These are phyloP conservation scores for Altica lythri DNA, from an alignment of 2,888 invertebrate species.

Conservation along the genomic window DNA sequence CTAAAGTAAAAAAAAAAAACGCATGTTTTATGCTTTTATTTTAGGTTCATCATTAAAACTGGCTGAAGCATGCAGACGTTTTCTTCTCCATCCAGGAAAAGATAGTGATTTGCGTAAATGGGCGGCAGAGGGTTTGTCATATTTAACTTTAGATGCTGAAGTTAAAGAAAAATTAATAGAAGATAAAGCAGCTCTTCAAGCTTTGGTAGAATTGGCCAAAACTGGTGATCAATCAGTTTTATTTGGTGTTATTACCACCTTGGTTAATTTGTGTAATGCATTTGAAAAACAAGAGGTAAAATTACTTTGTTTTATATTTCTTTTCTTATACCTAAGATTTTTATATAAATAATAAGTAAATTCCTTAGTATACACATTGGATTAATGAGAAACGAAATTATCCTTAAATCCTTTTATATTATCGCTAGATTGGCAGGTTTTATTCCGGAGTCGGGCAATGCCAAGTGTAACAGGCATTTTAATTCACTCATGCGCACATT, in stretches of 20 bases:
- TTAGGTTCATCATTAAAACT: constrained; percentile 85
- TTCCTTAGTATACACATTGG: no score
- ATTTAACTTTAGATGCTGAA: constrained; percentile 95
- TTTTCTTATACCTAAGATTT: no score
- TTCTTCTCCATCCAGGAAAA: constrained; percentile 71
- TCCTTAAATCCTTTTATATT: no score
- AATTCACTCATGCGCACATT: no score
- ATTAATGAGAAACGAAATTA: no score
- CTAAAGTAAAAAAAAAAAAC: not conserved
- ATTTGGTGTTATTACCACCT: constrained; percentile 90
- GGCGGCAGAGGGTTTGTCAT: constrained; percentile 97
- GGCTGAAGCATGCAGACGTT: constrained; percentile 91
- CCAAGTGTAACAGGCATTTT: no score
- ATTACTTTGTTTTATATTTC: not conserved
- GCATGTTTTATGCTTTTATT: not conserved
- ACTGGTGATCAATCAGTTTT: constrained; percentile 84
- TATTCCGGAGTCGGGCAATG: no score
- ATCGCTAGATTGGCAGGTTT: no score
- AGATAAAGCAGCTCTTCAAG: constrained; percentile 79
- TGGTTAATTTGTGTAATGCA: constrained; percentile 96
- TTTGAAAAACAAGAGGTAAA: constrained; percentile 81
- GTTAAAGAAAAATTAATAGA: constrained; percentile 95
- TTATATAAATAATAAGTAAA: no score
- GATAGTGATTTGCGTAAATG: constrained; percentile 90
- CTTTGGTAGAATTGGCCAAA: constrained; percentile 88